Percentiles rank a stretch among this genome's conserved stretches.
These are phyloP conservation scores for Mormyrus hasselquistii DNA, from an alignment of 2,797 vertebrate genomes.

Conservation along the genomic window DNA sequence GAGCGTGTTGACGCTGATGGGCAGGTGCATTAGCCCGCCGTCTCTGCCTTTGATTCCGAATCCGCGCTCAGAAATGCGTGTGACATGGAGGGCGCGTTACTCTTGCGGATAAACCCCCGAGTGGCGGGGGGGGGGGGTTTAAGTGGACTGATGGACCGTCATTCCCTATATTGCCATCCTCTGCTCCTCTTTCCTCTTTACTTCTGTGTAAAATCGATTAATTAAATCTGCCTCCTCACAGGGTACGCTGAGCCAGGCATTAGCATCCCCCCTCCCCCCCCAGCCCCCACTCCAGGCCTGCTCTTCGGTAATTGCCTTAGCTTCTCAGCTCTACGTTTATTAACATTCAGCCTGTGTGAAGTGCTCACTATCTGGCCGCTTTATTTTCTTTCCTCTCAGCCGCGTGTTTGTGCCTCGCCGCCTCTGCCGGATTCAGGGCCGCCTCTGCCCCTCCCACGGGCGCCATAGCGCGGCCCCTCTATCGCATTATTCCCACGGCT, in stretches of 20 bases:
- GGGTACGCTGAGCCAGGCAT: slow-evolving; percentile 24
- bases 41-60: neutral
- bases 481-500: neutral
- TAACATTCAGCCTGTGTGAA: slow-evolving; percentile 3
- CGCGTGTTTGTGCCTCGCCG: neutral
- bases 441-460: neutral
- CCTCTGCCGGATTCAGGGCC: neutral
- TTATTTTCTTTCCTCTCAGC: neutral
- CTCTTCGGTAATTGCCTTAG: slow-evolving; percentile 5
- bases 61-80: neutral
- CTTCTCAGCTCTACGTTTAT: slow-evolving; percentile 9
- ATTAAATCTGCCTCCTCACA: slow-evolving; percentile 7
- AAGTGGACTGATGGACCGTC: neutral
- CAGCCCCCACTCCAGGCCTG: neutral
- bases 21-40: neutral
- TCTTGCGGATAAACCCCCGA: neutral
- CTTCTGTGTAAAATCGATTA: slow-evolving; percentile 22
- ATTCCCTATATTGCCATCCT: neutral
- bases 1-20: neutral
- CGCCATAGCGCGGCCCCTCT: neutral
- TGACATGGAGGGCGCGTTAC: neutral
- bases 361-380: neutral
- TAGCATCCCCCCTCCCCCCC: neutral
- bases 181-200: neutral
- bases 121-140: neutral